These are phyloP conservation scores for Corythoichthys haematopterus DNA, from an alignment of 2,113 vertebrate species.

Conservation along the genomic window DNA sequence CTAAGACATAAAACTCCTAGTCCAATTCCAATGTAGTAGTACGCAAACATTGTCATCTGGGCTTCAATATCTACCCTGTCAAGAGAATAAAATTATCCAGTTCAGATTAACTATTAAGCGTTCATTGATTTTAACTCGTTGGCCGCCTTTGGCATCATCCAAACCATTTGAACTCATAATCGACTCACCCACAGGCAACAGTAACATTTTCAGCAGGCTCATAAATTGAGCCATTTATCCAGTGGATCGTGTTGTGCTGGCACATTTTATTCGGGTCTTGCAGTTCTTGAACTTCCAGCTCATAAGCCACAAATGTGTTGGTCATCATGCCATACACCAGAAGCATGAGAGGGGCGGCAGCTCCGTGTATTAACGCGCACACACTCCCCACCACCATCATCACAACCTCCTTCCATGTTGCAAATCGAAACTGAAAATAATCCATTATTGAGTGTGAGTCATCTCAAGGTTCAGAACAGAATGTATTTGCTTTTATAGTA, in stretches of 20 bases:
- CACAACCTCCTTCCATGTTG: slow-evolving; percentile 55
- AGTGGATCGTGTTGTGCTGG: slow-evolving; percentile 59
- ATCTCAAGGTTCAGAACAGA: not conserved
- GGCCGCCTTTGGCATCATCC: no score
- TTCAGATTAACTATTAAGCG: not conserved
- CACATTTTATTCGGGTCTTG: slow-evolving; percentile 66
- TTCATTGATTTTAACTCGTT: not conserved
- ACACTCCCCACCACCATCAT: slow-evolving; percentile 72
- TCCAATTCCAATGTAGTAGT: slow-evolving; percentile 74
- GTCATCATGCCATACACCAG: slow-evolving; percentile 72
- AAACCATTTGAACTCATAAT: not conserved
- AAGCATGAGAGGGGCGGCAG: slow-evolving; percentile 69
- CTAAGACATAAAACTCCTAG: slow-evolving; percentile 62
- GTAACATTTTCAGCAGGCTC: slow-evolving; percentile 52
- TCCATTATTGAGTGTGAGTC: not conserved
- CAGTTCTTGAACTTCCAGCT: slow-evolving; percentile 61
- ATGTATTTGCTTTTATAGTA: not conserved
- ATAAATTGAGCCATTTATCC: slow-evolving; percentile 66
- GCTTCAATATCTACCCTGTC: slow-evolving; percentile 70
- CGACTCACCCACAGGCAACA: slow-evolving; percentile 66
- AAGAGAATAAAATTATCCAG: slow-evolving; percentile 11
- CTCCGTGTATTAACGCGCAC: slow-evolving; percentile 69
- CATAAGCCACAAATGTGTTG: slow-evolving; percentile 72
- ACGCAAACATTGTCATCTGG: slow-evolving; percentile 72
- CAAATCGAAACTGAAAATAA: slow-evolving; percentile 66